Conservation (phyloP, 1,140 invertebrate species). For the Halesus radiatus region DNA sequence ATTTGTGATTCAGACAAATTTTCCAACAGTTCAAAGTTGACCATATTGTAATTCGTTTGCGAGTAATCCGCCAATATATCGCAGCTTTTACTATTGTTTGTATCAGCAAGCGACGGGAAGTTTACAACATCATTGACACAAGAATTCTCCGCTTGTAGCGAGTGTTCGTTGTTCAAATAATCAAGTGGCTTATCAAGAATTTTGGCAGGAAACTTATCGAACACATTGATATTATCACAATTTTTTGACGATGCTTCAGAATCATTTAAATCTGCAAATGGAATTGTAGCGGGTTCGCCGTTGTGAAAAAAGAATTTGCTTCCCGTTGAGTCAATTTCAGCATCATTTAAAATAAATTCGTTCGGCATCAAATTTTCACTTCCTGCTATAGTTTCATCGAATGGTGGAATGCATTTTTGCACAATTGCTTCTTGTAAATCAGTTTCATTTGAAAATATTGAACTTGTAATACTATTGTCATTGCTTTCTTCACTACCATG, state of each 20-base stretch:
- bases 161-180: not conserved
- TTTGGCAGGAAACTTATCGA: no score
- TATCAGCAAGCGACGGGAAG: not conserved
- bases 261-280: not conserved
- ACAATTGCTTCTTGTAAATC: not conserved
- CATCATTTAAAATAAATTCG: not conserved
- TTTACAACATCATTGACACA: not conserved
- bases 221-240: no score
- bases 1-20: conserved; percentile 28
- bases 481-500: conserved; percentile 3
- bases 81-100: not conserved
- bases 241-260: not conserved
- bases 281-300: not conserved
- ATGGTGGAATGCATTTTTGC: not conserved
- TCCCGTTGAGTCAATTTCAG: not conserved
- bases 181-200: not conserved
- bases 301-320: conserved; percentile 16
- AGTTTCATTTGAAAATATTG: conserved; percentile 7
- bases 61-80: conserved; percentile 16
- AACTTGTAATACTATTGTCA: not conserved
- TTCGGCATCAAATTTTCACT: not conserved
- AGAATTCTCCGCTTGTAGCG: not conserved
- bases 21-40: conserved; percentile 30
- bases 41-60: conserved; percentile 21
- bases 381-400: not conserved